phyloP scores from a whole-genome alignment of 2,797 vertebrate genomes.

The Sebastes goodei region DNA sequence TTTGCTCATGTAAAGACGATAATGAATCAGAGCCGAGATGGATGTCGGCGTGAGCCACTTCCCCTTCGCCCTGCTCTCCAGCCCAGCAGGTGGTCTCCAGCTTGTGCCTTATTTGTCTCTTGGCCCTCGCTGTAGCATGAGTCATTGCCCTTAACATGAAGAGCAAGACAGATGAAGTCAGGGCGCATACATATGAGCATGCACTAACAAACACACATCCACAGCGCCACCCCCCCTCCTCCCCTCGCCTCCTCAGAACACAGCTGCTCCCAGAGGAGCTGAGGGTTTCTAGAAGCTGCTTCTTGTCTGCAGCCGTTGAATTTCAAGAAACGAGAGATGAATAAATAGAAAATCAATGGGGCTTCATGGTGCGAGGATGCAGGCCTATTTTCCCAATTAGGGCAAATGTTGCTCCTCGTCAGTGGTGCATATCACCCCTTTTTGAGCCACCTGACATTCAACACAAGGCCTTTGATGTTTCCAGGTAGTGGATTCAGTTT shows the following conservation, averaged over 20 bases:
- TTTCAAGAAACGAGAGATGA: constrained; percentile 49
- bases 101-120: constrained; percentile 53
- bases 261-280: constrained; percentile 50
- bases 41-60: constrained; percentile 44
- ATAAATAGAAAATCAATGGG: constrained; percentile 68
- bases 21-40: constrained; percentile 66
- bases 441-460: constrained; percentile 39
- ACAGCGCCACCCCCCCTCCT: constrained; percentile 5
- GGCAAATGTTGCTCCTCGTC: constrained; percentile 35
- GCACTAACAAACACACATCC: constrained; percentile 17
- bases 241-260: constrained; percentile 28
- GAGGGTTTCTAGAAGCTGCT: constrained; percentile 35
- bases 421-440: constrained; percentile 27
- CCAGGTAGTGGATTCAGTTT: not conserved
- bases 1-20: constrained; percentile 60
- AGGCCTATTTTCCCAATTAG: constrained; percentile 64
- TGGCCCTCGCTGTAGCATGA: constrained; percentile 40
- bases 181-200: not conserved
- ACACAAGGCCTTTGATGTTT: constrained; percentile 20
- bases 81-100: constrained; percentile 66
- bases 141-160: constrained; percentile 60
- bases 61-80: constrained; percentile 29
- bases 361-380: constrained; percentile 51
- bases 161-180: constrained; percentile 48
- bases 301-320: constrained; percentile 26